A percentile compares a stretch with the other conserved stretches of the same genome.
Conservation (phyloP, 2,888 invertebrate genomes). For the Melikaiella ostensackeni region DNA sequence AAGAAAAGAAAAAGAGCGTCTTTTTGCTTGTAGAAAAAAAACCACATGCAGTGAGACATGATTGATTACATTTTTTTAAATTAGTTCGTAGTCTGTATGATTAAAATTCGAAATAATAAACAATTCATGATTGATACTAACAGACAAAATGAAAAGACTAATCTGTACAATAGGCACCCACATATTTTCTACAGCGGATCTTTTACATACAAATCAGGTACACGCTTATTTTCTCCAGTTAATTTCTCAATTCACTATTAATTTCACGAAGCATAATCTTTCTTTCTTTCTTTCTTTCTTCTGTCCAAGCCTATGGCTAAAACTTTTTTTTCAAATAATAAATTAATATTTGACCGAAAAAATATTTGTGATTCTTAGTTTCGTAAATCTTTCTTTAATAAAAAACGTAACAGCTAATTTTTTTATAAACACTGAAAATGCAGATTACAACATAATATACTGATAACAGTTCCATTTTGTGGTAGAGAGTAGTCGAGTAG, state of each 20-base stretch:
- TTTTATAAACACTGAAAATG: conserved; percentile 73
- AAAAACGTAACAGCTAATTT: conserved; percentile 71
- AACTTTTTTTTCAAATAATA: conserved; percentile 56
- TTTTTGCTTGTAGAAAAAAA: neutral
- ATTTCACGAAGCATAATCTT: conserved; percentile 42
- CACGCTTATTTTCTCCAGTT: conserved; percentile 59
- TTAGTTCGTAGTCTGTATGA: conserved; percentile 16
- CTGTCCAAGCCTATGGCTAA: conserved; percentile 48
- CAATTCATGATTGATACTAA: neutral
- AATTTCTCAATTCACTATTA: conserved; percentile 43
- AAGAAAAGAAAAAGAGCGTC: neutral
- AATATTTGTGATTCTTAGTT: conserved; percentile 65
- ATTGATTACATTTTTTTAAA: conserved; percentile 19
- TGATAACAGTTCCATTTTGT: conserved; percentile 72
- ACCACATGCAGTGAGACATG: neutral
- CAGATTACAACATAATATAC: conserved; percentile 73
- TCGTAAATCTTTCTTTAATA: conserved; percentile 70
- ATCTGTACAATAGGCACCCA: conserved; percentile 61
- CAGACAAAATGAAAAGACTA: conserved; percentile 36
- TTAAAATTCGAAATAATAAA: neutral
- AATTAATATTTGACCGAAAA: conserved; percentile 65
- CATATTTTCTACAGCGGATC: conserved; percentile 59
- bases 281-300: conserved; percentile 38
- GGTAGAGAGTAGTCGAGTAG: conserved; percentile 67
- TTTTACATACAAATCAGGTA: conserved; percentile 74